Base-by-base conservation (phyloP, 2,888 invertebrate species). In the Mayetiola destructor region DNA sequence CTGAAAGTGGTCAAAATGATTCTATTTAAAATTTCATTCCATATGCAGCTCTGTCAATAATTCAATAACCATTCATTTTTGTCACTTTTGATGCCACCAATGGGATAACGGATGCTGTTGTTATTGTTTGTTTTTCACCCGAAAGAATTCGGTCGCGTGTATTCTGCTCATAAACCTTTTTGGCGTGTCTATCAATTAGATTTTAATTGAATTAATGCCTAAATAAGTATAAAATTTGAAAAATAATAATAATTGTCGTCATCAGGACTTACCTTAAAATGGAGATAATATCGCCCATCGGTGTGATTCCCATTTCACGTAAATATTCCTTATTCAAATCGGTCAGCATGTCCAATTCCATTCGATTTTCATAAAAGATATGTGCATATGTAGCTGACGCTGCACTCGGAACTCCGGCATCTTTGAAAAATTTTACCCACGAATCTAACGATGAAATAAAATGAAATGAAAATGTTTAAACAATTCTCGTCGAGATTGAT, bases 251-350 rank as follows among this genome's bases (percentile, higher is more conserved):
- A 20, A 18, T 5, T 8, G 21, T 18, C 20, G 9, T 20, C 9
- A n/a, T 16, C 8, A 12, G 8, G 8, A 40, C 61, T 63, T 65
- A 82, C 82, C 80, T 78, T 70, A 77, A 80, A 76, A 78, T 88
- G 73, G 77, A 82, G 74, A 77, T 87, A 70, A 72, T 82, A 71
- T 77, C 85, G 65, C 71, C 81, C 80, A 77, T 90, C 76, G 66
- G 80, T 0, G 80, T 78, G 30, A 93, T 88, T 0, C 89, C 90
- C 90, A 93, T 91, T 60, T 91, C 91, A 57, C 82, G 79, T 2
- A 93, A 72, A 66, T 89, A 88, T 63, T 92, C 90, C 65, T 90
- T 90, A 63, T 84, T 89, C 14, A 93, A 74, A 63, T 93, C 92
- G 61, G 84, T 73, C 56, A 93, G 69, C 92, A 92, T 92, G 63